phyloP scores from a whole-genome alignment of 2,113 vertebrate genomes.

The Muntiacus reevesi region DNA sequence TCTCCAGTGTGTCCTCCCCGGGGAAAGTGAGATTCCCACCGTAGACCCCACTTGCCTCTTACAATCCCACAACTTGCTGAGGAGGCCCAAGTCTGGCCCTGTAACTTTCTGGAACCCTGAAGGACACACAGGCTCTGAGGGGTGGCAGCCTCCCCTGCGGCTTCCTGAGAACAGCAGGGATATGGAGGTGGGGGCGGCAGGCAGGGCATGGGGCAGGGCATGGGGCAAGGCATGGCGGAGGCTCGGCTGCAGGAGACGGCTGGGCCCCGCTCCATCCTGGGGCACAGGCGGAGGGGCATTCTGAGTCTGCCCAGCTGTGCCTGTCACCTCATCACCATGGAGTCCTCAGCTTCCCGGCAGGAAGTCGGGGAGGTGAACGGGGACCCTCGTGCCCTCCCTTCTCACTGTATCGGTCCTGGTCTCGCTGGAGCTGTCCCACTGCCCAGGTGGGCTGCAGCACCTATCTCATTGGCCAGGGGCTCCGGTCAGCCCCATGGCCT shows the following conservation, averaged over 20 bases:
- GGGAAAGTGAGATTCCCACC: neutral
- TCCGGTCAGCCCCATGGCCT: neutral
- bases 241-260: neutral
- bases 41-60: neutral
- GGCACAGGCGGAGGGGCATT: neutral
- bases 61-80: neutral
- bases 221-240: neutral
- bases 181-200: neutral
- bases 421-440: neutral
- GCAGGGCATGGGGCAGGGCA: no score
- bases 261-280: no score
- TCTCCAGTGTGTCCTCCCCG: neutral
- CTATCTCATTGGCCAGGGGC: neutral
- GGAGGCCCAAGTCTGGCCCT: neutral
- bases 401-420: neutral
- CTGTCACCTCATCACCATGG: neutral
- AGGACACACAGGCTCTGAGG: neutral
- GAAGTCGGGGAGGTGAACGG: neutral
- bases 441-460: neutral
- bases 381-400: neutral
- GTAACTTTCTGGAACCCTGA: neutral
- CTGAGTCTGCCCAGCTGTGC: neutral
- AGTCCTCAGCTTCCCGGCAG: neutral
- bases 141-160: neutral
- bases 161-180: neutral